Base-by-base conservation (phyloP, 2,797 vertebrate genomes). In the Monodelphis domestica region DNA sequence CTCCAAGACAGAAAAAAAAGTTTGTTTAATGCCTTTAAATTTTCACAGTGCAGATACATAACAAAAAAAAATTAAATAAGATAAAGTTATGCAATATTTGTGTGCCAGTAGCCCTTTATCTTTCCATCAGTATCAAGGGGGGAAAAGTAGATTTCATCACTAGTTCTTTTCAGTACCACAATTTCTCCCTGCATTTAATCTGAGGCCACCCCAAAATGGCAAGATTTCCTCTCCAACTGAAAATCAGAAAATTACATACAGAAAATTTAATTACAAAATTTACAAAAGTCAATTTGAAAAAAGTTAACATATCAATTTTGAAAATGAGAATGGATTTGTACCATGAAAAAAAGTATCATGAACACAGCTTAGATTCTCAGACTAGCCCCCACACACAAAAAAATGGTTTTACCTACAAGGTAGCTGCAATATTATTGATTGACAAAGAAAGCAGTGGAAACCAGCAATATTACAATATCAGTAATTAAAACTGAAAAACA, bases 371-470 rank as follows among this genome's bases (percentile, higher is more conserved):
- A 63, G 3, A 56, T 54, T 95, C 53, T 53, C 93, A 56, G 4
- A 91, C 10, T 28, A 91, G 52, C 4, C 2, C 28, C 91, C n/a
- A 84, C n/a, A n/a, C n/a, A n/a, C n/a, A 88, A 90, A 63, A 89
- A 91, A 91, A 51, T 11, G 89, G 45, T 94, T 88, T 91, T 87
- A 95, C 56, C 87, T 30, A 94, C 26, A 87, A 93, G 21, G 89
- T 93, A 93, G 78, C 0, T 53, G 78, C 54, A 89, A 90, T 87
- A 5, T 53, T 94, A 45, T 12, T 38, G 78, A 91, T 53, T 45
- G 56, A 55, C 33, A 90, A 45, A 90, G 55, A 70, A 70, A 70
- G 70, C 17, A 70, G 1, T 57, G 12, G 21, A 59, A 50, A 45
- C 11, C 54, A 91, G 59, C 21, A 63, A 1, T 51, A 21, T 14